Conservation (phyloP, 2,797 vertebrate genomes). For the Toxotes lorentzi region DNA sequence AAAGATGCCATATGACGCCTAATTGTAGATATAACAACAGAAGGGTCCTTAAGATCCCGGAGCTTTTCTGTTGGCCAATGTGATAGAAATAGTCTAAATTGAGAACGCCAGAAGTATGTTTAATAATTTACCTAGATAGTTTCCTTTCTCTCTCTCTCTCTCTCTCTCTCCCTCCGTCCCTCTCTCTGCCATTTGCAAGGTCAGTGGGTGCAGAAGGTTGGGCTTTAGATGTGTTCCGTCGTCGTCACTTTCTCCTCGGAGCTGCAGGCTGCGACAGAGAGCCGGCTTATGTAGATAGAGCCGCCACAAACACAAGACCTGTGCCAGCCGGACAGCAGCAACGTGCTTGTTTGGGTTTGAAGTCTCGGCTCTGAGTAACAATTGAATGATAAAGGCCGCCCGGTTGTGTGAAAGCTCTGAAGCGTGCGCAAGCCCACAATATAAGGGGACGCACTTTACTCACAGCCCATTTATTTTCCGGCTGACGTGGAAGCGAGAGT, state of each 20-base stretch:
- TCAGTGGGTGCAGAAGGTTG: constrained; percentile 85
- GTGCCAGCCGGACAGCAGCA: constrained; percentile 38
- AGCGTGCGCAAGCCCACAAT: constrained; percentile 45
- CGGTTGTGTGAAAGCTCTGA: constrained; percentile 42
- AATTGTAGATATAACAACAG: constrained; percentile 1
- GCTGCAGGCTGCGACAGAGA: constrained; percentile 72
- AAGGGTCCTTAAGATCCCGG: constrained; percentile 16
- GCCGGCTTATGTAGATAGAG: constrained; percentile 25
- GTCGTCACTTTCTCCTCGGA: constrained; percentile 77
- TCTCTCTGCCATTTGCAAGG: constrained; percentile 75
- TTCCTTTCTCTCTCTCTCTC: constrained; percentile 24
- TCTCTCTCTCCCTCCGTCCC: constrained; percentile 27
- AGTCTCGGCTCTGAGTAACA: constrained; percentile 33
- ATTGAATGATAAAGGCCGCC: constrained; percentile 15
- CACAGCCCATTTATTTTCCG: constrained; percentile 60
- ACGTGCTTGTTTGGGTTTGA: constrained; percentile 28
- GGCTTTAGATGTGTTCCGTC: constrained; percentile 75
- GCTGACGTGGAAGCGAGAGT: constrained; percentile 71
- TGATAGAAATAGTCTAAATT: constrained; percentile 75
- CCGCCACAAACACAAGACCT: constrained; percentile 33
- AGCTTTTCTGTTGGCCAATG: constrained; percentile 4
- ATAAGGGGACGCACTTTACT: constrained; percentile 67
- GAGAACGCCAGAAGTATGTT: constrained; percentile 78
- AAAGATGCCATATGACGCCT: not conserved
- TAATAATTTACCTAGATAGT: constrained; percentile 88